phyloP scores from a whole-genome alignment of 2,113 vertebrate genomes.

The Phylloscopus trochilus region DNA sequence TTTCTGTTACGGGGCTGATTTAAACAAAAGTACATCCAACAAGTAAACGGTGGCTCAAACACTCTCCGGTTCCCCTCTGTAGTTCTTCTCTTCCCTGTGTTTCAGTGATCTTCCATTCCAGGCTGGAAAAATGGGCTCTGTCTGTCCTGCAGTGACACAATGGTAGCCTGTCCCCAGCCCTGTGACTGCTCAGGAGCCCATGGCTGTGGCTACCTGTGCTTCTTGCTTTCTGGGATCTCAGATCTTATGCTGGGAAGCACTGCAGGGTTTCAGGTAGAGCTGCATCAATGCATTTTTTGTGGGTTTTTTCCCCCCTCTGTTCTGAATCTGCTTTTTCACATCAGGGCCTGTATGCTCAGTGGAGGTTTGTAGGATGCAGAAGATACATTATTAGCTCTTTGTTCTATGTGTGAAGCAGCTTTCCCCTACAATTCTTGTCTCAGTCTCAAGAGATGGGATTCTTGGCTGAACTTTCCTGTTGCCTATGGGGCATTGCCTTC shows the following conservation, averaged over 20 bases:
- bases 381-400: background rate
- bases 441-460: background rate
- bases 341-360: background rate
- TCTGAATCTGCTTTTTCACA: background rate
- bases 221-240: background rate
- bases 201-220: background rate
- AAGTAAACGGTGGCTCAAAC: background rate
- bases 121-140: fast-evolving
- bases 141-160: background rate
- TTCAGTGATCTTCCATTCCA: background rate
- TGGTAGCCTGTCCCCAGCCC: background rate
- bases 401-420: background rate
- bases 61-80: fast-evolving
- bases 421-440: background rate
- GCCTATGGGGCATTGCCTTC: background rate
- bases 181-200: background rate
- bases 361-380: background rate
- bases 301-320: fast-evolving
- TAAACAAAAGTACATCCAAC: background rate
- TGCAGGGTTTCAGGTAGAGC: background rate
- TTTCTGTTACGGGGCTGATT: background rate
- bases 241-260: background rate
- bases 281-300: background rate
- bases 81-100: background rate
- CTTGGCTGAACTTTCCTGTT: background rate